Conservation (phyloP, 2,797 vertebrate species). For the Pangasius mekongensis region DNA sequence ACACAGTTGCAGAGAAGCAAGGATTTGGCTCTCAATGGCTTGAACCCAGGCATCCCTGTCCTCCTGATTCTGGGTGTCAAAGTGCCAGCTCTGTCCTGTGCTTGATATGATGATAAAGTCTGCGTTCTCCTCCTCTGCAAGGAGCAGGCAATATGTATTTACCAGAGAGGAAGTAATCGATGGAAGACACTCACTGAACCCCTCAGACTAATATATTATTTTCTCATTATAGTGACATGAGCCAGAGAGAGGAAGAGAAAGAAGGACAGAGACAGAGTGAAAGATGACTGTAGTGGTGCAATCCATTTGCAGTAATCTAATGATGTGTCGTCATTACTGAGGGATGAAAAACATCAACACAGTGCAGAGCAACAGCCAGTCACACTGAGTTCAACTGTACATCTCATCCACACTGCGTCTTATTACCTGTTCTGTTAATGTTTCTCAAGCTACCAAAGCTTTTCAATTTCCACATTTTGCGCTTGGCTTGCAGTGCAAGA, state of each 20-base stretch:
- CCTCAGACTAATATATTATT: slow-evolving; percentile 35
- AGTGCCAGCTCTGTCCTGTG: slow-evolving; percentile 96
- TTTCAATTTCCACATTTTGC: slow-evolving; percentile 99
- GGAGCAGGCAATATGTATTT: slow-evolving; percentile 39
- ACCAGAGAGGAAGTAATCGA: slow-evolving; percentile 39
- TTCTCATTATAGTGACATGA: slow-evolving; percentile 48
- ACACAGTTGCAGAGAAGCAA: slow-evolving; percentile 94
- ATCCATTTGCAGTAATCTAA: slow-evolving; percentile 52
- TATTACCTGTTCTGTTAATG: slow-evolving; percentile 99
- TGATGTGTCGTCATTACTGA: slow-evolving; percentile 40
- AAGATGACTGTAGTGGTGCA: slow-evolving; percentile 22
- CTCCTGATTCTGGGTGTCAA: slow-evolving; percentile 91
- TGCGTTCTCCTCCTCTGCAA: slow-evolving; percentile 89
- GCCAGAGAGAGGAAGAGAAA: slow-evolving; percentile 28
- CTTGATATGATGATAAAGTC: slow-evolving; percentile 96
- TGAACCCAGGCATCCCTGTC: slow-evolving; percentile 93
- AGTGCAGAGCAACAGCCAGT: slow-evolving; percentile 49
- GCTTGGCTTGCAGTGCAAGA: slow-evolving; percentile 87
- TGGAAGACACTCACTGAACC: slow-evolving; percentile 31
- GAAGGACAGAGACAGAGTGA: slow-evolving; percentile 35
- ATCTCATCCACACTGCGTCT: slow-evolving; percentile 48
- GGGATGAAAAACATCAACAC: slow-evolving; percentile 38
- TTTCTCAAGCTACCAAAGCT: slow-evolving; percentile 99
- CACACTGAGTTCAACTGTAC: slow-evolving; percentile 37
- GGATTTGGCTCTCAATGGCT: slow-evolving; percentile 95